A percentile compares a stretch with the other conserved stretches of the same genome.
phyloP scores from a whole-genome alignment of 2,113 vertebrate species.

The Tyrannus savana region DNA sequence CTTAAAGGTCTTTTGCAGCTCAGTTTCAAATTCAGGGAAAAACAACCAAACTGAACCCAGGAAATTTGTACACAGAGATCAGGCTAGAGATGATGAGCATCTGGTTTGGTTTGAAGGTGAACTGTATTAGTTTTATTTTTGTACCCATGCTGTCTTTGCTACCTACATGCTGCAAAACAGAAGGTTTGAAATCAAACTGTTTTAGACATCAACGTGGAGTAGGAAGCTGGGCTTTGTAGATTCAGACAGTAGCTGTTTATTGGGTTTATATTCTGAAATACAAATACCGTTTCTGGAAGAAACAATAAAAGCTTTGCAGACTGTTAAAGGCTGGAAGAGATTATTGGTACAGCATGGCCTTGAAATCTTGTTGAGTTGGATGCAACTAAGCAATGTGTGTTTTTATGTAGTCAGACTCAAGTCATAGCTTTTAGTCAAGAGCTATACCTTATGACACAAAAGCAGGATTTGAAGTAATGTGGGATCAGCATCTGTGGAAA shows the following conservation, averaged over 20 bases:
- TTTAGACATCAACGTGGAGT: not conserved
- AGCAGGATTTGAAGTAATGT: not conserved
- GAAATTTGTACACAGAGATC: not conserved
- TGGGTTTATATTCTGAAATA: not conserved
- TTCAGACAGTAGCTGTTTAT: not conserved
- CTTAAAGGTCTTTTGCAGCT: not conserved
- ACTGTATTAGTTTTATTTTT: not conserved
- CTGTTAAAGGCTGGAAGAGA: not conserved
- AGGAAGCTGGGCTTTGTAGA: not conserved
- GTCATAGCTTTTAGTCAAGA: not conserved
- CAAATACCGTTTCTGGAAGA: not conserved
- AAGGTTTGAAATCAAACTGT: not conserved
- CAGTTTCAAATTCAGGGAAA: not conserved
- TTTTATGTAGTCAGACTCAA: not conserved
- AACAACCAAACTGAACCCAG: not conserved
- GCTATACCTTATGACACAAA: not conserved
- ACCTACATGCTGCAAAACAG: not conserved
- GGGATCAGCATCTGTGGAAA: not conserved
- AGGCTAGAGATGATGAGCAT: not conserved
- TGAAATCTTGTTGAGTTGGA: not conserved
- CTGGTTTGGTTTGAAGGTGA: not conserved
- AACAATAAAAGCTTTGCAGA: not conserved
- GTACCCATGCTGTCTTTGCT: not conserved
- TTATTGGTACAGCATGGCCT: not conserved
- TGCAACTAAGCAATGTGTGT: not conserved